Evolutionary conservation across 2,113 vertebrate genomes (phyloP).

Genomic region (Seriola aureovittata): DNA sequence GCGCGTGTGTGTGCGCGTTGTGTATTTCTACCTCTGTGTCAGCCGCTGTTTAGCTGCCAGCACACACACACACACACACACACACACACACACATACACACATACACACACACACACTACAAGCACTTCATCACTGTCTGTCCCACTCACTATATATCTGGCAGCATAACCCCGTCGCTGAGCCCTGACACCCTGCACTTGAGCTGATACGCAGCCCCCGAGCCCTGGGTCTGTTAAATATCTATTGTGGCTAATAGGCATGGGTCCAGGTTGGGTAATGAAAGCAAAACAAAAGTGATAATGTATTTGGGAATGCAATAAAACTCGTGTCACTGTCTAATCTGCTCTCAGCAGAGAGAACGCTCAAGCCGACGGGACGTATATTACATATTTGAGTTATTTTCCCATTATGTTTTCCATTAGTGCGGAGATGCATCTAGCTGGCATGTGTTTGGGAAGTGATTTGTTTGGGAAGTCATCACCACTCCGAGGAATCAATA

Average conservation of each 20-base stretch:
- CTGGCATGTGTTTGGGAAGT: slow-evolving; percentile 78
- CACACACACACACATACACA: slow-evolving; percentile 33
- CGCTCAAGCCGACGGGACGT: slow-evolving; percentile 46
- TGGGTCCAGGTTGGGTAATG: slow-evolving; percentile 57
- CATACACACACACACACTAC: slow-evolving; percentile 49
- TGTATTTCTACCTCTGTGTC: slow-evolving; percentile 57
- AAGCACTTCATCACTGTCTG: slow-evolving; percentile 71
- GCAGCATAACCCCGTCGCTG: slow-evolving; percentile 51
- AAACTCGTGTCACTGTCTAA: slow-evolving; percentile 59
- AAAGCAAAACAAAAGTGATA: slow-evolving; percentile 66
- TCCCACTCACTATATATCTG: slow-evolving; percentile 61
- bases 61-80: slow-evolving; percentile 38
- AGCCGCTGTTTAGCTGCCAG: slow-evolving; percentile 59
- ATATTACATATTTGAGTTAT: slow-evolving; percentile 71
- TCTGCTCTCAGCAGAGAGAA: slow-evolving; percentile 55
- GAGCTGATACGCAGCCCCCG: slow-evolving; percentile 50
- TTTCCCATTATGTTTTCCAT: slow-evolving; percentile 82
- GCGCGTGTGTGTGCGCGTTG: slow-evolving; percentile 21
- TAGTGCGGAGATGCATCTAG: slow-evolving; percentile 73
- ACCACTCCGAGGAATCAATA: slow-evolving; percentile 82
- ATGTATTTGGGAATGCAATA: slow-evolving; percentile 63
- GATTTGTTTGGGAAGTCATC: slow-evolving; percentile 83
- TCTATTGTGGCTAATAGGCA: slow-evolving; percentile 51
- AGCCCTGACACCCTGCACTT: slow-evolving; percentile 64
- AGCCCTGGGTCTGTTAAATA: slow-evolving; percentile 58